Percentiles rank a stretch among this genome's conserved stretches.
These are phyloP conservation scores for Heliconius aoede DNA, from an alignment of 2,888 invertebrate genomes.

Conservation along the genomic window DNA sequence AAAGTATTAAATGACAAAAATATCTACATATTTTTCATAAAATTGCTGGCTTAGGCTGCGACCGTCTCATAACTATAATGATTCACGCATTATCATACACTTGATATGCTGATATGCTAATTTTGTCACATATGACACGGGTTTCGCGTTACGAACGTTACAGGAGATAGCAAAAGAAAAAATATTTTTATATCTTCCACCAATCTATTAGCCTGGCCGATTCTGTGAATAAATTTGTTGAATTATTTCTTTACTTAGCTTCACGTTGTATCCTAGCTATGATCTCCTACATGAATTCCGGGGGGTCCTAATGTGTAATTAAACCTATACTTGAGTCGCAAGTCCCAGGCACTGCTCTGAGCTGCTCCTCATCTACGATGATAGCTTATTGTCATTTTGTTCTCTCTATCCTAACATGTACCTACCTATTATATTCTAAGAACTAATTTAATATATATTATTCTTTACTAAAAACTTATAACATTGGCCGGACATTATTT, in stretches of 20 bases:
- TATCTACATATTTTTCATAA: neutral
- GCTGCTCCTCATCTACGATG: no score
- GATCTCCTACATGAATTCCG: no score
- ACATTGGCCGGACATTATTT: neutral
- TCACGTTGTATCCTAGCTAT: no score
- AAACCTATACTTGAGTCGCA: neutral
- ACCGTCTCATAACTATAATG: conserved; percentile 24
- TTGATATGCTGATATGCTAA: conserved; percentile 36
- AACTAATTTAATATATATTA: no score
- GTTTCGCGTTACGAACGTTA: conserved; percentile 21
- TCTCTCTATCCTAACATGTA: neutral
- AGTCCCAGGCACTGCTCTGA: neutral
- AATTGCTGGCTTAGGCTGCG: neutral
- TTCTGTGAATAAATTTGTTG: no score
- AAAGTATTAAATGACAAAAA: neutral
- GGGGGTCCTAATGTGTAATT: no score
- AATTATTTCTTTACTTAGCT: no score
- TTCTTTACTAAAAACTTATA: no score
- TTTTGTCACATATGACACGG: conserved; percentile 32
- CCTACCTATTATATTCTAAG: no score
- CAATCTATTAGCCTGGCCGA: neutral
- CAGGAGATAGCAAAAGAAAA: neutral
- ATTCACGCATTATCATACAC: conserved; percentile 33
- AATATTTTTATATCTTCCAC: neutral
- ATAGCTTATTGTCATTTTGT: neutral